These are phyloP conservation scores for Macrocentrus cingulum DNA, from an alignment of 1,140 invertebrate genomes.

Conservation along the genomic window DNA sequence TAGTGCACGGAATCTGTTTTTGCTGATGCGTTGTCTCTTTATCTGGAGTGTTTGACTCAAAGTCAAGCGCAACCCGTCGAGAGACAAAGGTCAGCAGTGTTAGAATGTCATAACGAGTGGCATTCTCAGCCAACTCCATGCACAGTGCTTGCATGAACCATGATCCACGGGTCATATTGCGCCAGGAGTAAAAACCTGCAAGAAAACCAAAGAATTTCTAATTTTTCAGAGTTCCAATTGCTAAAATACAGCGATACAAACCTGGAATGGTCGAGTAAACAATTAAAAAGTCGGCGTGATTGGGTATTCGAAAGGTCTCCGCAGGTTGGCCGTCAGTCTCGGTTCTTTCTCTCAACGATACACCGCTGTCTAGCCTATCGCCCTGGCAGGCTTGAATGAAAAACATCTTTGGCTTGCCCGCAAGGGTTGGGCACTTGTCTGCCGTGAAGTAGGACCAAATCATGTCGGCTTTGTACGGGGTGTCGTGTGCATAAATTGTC, in stretches of 20 bases:
- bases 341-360: conserved; percentile 65
- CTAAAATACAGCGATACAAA: conserved; percentile 48
- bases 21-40: conserved; percentile 83
- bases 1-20: conserved; percentile 94
- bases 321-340: conserved; percentile 73
- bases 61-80: conserved; percentile 85
- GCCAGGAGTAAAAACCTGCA: conserved; percentile 89
- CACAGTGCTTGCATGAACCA: conserved; percentile 96
- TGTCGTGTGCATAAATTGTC: conserved; percentile 84
- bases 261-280: conserved; percentile 93
- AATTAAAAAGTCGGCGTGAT: conserved; percentile 92
- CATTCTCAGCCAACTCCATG: conserved; percentile 72
- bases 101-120: conserved; percentile 77
- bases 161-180: conserved; percentile 87
- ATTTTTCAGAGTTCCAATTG: background rate
- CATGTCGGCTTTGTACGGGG: conserved; percentile 77
- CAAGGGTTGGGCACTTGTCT: conserved; percentile 80
- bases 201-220: conserved; percentile 25
- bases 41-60: conserved; percentile 85
- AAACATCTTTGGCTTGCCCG: conserved; percentile 93
- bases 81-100: conserved; percentile 88
- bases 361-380: conserved; percentile 77
- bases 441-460: conserved; percentile 86
- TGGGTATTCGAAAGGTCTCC: conserved; percentile 78
- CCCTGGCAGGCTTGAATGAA: conserved; percentile 93